These are phyloP conservation scores for Minunthozetes semirufus DNA, from an alignment of 2,888 invertebrate genomes.

Conservation along the genomic window DNA sequence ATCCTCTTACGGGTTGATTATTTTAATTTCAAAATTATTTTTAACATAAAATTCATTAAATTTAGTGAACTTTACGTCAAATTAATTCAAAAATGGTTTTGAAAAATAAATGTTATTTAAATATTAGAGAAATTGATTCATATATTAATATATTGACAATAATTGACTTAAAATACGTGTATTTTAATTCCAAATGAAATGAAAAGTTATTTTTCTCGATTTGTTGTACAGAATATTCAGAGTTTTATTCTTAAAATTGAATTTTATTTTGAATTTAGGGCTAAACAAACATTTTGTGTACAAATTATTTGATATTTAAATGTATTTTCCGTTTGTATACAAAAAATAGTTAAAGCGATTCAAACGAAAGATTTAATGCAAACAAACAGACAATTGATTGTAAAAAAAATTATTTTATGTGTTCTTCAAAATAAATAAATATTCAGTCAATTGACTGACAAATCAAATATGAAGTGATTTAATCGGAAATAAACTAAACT, in stretches of 20 bases:
- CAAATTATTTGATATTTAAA: constrained; percentile 1
- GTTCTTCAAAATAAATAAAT: not conserved
- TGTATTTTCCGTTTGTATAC: not conserved
- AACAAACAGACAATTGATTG: constrained; percentile 7
- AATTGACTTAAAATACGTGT: too few relatives aligned
- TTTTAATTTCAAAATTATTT: not conserved
- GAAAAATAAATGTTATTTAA: not conserved
- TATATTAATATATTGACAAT: too few relatives aligned
- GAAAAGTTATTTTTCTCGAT: too few relatives aligned
- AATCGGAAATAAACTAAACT: not conserved
- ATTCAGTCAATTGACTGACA: not conserved
- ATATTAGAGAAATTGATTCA: not conserved
- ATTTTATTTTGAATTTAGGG: constrained; percentile 9
- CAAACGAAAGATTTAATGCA: not conserved
- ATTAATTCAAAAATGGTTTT: not conserved
- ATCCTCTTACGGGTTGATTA: constrained; percentile 53
- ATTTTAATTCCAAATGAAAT: too few relatives aligned
- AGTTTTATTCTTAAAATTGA: not conserved
- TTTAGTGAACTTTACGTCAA: not conserved
- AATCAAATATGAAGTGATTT: constrained; percentile 11
- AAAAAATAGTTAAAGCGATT: constrained; percentile 12
- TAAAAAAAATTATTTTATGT: not conserved
- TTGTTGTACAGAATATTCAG: too few relatives aligned
- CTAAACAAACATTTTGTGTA: constrained; percentile 9
- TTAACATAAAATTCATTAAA: not conserved